Base-by-base conservation (phyloP, 2,113 vertebrate genomes). In the Phrynosoma platyrhinos region DNA sequence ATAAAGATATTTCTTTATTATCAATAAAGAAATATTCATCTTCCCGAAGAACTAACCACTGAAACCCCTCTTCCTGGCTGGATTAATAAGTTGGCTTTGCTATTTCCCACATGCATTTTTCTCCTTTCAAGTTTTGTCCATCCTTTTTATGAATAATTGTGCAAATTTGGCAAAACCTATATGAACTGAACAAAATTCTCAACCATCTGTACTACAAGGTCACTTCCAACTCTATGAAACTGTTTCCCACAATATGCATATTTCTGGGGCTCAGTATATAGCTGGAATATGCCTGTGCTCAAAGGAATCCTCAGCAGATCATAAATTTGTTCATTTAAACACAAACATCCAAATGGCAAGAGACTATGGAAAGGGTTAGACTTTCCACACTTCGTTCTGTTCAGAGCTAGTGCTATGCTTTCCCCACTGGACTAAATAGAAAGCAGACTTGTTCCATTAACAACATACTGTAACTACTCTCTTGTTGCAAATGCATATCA, bases 261-360 rank as follows among this genome's bases (percentile, higher is more conserved):
- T 92, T 94, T 91, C 79, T 87, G 91, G 90, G 91, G 92, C 91
- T 95, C 93, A 94, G 93, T 93, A 92, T 95, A 95, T 94, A 94
- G 88, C 90, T 95, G 93, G 93, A 94, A 94, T 94, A 94, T 87
- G 92, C 94, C 85, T 94, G 85, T 93, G 90, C 94, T 95, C 94
- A 88, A 88, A 94, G 94, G 94, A 95, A 95, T 95, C 87, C 92
- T 91, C 93, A 93, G 93, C 95, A 95, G 94, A 91, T 95, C 95
- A 94, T 95, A 95, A 94, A 95, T 95, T 95, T 94, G 90, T 94
- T 95, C 94, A 93, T 82, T 94, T 95, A 95, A 96, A 93, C 76
- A 64, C 91, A 94, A 95, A 95, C 95, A 95, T 92, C 94, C 95
- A 94, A 95, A 94, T 82, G 92, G 91, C 88, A 90, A 92, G 81